Evolutionary conservation across 1,140 invertebrate genomes (phyloP).

Genomic region (Rhopalosiphum padi): DNA sequence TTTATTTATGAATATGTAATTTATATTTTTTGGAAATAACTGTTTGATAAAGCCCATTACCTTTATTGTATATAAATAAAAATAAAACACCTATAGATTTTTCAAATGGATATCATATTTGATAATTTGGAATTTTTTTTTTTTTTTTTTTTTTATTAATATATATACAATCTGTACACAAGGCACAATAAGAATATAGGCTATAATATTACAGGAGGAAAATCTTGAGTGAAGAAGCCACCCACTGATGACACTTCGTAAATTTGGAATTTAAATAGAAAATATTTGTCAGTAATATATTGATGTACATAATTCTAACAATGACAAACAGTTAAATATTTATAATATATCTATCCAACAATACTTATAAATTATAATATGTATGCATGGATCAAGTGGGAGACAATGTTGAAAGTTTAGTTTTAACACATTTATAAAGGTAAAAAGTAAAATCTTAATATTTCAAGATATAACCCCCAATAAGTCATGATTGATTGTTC

Average conservation of each 20-base stretch:
- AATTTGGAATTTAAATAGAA: background rate
- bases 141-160: too few species aligned
- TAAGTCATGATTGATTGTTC: background rate
- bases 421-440: background rate
- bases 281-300: background rate
- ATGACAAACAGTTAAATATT: background rate
- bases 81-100: background rate
- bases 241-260: too few species aligned
- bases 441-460: background rate
- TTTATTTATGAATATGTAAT: background rate
- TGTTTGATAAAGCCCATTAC: background rate
- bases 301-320: background rate
- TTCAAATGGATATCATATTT: background rate
- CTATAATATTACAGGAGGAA: too few species aligned
- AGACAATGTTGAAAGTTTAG: background rate
- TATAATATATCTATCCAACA: background rate
- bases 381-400: background rate
- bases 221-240: too few species aligned
- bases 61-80: background rate
- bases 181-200: too few species aligned
- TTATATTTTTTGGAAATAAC: too few species aligned
- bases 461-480: background rate
- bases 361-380: background rate
- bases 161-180: too few species aligned
- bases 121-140: background rate